Percentiles rank a stretch among this genome's conserved stretches.
Conservation (phyloP, 2,888 invertebrate species). For the Sepiola atlantica region DNA sequence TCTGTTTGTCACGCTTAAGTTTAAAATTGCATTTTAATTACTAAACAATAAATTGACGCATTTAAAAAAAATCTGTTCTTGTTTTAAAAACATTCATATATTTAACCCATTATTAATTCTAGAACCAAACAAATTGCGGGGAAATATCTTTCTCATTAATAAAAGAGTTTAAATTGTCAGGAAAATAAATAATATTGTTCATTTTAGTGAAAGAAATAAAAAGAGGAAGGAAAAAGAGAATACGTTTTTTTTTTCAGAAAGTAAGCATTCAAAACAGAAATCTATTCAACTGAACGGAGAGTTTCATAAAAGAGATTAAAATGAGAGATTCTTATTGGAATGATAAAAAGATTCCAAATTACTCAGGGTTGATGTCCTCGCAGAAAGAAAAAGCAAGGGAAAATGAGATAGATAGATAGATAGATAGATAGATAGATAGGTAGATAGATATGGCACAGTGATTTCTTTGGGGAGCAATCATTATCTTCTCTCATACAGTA, state of each 20-base stretch:
- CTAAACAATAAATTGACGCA: too few relatives aligned
- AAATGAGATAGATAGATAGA: background rate
- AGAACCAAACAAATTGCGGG: background rate
- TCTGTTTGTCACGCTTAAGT: too few relatives aligned
- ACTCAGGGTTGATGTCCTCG: background rate
- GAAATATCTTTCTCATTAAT: background rate
- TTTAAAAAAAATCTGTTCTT: too few relatives aligned
- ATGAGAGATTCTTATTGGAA: background rate
- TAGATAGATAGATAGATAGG: background rate
- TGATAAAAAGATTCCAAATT: background rate
- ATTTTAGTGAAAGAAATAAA: background rate
- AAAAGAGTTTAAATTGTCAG: conserved; percentile 8
- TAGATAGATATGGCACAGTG: background rate
- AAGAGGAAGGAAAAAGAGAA: background rate
- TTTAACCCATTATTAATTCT: background rate
- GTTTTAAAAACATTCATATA: background rate
- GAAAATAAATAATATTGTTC: background rate
- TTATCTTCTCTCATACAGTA: background rate
- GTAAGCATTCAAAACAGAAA: conserved; percentile 16
- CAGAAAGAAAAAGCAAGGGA: background rate
- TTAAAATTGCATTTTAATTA: too few relatives aligned
- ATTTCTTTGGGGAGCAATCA: background rate
- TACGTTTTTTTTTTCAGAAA: background rate
- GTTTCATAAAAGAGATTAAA: background rate
- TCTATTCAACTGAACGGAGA: background rate